Evolutionary conservation across 2,888 invertebrate genomes (phyloP), one percentile per base, ranked within the genome.

Genomic region (Meghimatium bilineatum): DNA sequence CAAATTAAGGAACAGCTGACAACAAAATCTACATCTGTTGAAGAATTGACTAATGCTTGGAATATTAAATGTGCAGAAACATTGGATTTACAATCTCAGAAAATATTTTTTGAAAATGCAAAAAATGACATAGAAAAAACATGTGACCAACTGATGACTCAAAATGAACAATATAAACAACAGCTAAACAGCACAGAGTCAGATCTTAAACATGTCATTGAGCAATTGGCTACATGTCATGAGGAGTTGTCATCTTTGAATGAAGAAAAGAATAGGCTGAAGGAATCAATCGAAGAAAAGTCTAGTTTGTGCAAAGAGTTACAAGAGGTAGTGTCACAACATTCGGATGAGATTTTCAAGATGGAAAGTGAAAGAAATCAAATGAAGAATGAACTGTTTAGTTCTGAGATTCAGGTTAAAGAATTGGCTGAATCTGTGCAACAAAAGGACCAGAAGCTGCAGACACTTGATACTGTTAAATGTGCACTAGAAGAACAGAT

Each of bases 221-320:
- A 78, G n/a, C 76, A 60, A 14, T n/a, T 78, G n/a, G 20, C 49
- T 78, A 44, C 14, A 12, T 26, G 44, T 10, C 66, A 29, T 20
- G 44, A 2, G 23, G 29, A 78, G 38, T 8, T 71, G 14, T 71
- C 80, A 56, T 26, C n/a, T 20, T 12, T 60, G 56, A 52, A 32
- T 36, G 56, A 71, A 56, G 71, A 69, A 60, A 12, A 52, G 26
- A 52, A 52, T 17, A 80, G 29, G 5, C 23, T 80, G 80, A 56
- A 38, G 26, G 71, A 34, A 52, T 49, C 71, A 71, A 23, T 80
- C 32, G 60, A 80, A 26, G 80, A 80, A 36, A 80, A 36, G 56
- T 49, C 80, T 32, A 60, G 6, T 26, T 26, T 29, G 56, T 71
- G 69, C 38, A 36, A n/a, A 17, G n/a, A 71, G 34, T n/a, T 80